phyloP scores from a whole-genome alignment of 2,888 invertebrate genomes.

The Diarsia brunnea region DNA sequence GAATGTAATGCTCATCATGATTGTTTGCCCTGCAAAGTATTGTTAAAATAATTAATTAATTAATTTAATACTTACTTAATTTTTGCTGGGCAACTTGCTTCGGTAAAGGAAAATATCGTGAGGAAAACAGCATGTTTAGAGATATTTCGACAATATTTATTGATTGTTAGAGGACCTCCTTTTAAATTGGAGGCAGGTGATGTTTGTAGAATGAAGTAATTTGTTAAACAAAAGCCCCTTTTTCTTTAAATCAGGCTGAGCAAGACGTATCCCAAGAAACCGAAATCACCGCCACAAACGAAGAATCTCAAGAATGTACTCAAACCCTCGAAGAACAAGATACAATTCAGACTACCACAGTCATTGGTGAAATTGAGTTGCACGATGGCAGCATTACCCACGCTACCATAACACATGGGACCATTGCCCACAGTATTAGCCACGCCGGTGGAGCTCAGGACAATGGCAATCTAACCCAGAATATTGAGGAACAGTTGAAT shows the following conservation, averaged over 20 bases:
- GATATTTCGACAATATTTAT: conserved; percentile 39
- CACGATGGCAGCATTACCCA: conserved; percentile 16
- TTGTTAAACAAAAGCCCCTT: neutral
- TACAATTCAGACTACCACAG: conserved; percentile 17
- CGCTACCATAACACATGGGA: conserved; percentile 28
- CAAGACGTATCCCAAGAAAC: conserved; percentile 46
- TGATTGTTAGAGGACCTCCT: conserved; percentile 34
- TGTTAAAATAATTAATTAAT: too few relatives aligned
- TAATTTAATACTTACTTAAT: too few relatives aligned
- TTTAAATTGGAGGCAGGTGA: conserved; percentile 37
- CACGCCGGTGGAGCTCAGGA: neutral
- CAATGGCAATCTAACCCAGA: conserved; percentile 54
- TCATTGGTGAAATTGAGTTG: conserved; percentile 28
- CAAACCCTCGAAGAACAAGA: neutral
- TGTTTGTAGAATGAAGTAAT: conserved; percentile 28
- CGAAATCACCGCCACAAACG: neutral
- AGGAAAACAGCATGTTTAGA: too few relatives aligned
- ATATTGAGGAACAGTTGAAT: conserved; percentile 80
- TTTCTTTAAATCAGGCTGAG: conserved; percentile 5
- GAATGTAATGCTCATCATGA: too few relatives aligned
- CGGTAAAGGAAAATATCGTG: too few relatives aligned
- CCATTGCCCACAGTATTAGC: neutral
- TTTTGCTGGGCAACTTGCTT: too few relatives aligned
- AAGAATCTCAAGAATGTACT: conserved; percentile 22
- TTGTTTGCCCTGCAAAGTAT: too few relatives aligned